Conservation (phyloP, 2,888 invertebrate species). For the Gymnosoma rotundatum region DNA sequence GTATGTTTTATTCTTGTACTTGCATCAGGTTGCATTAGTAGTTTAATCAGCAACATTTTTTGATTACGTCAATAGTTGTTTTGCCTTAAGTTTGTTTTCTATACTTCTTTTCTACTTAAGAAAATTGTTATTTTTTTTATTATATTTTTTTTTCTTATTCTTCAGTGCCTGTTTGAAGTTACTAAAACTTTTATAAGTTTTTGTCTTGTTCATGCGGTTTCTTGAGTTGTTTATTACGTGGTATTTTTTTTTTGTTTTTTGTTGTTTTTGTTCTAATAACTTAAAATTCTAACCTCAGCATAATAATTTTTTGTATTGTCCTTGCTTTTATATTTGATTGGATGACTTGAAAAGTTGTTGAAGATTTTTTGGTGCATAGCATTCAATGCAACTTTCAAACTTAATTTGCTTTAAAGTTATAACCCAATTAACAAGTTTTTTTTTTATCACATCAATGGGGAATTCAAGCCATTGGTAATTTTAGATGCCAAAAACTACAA, state of each 20-base stretch:
- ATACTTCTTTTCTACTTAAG: neutral
- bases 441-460: neutral
- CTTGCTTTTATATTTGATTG: conserved; percentile 35
- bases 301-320: conserved; percentile 23
- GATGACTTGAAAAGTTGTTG: neutral
- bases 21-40: conserved; percentile 29
- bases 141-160: neutral
- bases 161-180: conserved; percentile 10
- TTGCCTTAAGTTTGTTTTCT: neutral
- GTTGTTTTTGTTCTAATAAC: conserved; percentile 3
- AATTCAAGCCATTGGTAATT: neutral
- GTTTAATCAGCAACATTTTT: conserved; percentile 18
- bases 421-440: conserved; percentile 31
- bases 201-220: conserved; percentile 34
- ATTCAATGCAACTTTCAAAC: conserved; percentile 30
- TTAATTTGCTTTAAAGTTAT: conserved; percentile 5
- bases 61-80: conserved; percentile 27
- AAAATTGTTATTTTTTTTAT: neutral
- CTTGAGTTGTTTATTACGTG: conserved; percentile 8
- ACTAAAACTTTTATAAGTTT: conserved; percentile 28
- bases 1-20: conserved; percentile 38
- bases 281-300: conserved; percentile 7
- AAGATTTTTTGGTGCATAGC: neutral
- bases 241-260: neutral
- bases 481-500: neutral